These are phyloP conservation scores for Aphaenogaster ashmeadi DNA, from an alignment of 1,140 invertebrate species.

Conservation along the genomic window DNA sequence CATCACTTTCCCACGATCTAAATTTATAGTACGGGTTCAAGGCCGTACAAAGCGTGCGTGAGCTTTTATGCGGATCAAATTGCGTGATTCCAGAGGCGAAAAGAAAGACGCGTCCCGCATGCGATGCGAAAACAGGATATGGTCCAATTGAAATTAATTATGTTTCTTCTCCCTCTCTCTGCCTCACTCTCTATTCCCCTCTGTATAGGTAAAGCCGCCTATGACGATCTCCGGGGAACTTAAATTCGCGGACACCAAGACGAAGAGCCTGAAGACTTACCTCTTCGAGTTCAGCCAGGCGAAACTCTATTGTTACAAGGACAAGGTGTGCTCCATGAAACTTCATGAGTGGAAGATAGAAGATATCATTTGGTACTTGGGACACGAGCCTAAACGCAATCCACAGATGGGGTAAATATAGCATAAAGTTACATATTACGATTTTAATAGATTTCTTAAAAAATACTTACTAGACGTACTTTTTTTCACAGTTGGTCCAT, in stretches of 20 bases:
- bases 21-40: constrained; percentile 55
- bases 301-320: constrained; percentile 93
- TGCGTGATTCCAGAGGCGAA: constrained; percentile 72
- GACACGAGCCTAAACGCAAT: constrained; percentile 93
- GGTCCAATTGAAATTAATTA: constrained; percentile 80
- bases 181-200: neutral
- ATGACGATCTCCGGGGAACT: constrained; percentile 91
- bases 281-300: constrained; percentile 93
- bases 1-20: constrained; percentile 31
- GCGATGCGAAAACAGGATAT: constrained; percentile 81
- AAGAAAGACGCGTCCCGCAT: constrained; percentile 70
- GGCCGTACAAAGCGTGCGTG: constrained; percentile 4
- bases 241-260: constrained; percentile 92
- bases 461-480: constrained; percentile 25
- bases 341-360: constrained; percentile 92
- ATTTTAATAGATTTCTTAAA: neutral
- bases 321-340: constrained; percentile 90
- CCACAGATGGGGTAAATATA: constrained; percentile 90
- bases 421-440: neutral
- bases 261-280: constrained; percentile 92
- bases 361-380: constrained; percentile 94
- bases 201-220: constrained; percentile 86
- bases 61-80: constrained; percentile 69
- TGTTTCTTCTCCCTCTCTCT: neutral
- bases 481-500: constrained; percentile 90